These are phyloP conservation scores for Pterocles orientalis DNA, from an alignment of 2,113 vertebrate genomes.

Conservation along the genomic window DNA sequence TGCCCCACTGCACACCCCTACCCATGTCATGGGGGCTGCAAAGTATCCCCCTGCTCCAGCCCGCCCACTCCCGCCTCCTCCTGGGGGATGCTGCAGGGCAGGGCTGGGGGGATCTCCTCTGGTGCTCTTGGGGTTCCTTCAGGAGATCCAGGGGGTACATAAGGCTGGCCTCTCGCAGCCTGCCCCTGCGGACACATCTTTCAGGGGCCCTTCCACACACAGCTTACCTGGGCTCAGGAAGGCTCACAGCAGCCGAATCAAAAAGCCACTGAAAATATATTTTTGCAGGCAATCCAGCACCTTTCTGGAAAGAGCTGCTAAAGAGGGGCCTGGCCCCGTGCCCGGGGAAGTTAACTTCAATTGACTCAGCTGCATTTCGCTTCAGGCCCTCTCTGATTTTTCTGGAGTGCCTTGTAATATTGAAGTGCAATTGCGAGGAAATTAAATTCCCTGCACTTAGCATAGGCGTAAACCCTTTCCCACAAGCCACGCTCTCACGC, in stretches of 20 bases:
- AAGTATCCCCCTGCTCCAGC: background rate
- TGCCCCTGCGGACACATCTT: background rate
- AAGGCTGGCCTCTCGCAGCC: background rate
- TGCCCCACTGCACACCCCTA: background rate
- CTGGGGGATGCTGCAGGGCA: background rate
- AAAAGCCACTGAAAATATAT: conserved; percentile 7
- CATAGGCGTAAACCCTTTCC: background rate
- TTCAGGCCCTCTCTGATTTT: conserved; percentile 39
- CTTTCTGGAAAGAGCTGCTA: conserved; percentile 31
- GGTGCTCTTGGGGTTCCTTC: background rate
- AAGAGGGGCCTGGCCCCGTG: conserved; percentile 3
- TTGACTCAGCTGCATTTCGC: conserved; percentile 6
- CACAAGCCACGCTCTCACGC: background rate
- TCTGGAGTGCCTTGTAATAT: background rate
- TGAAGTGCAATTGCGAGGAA: background rate
- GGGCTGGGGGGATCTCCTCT: background rate
- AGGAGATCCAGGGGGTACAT: no score
- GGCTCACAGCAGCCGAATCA: background rate
- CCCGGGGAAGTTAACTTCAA: conserved; percentile 45
- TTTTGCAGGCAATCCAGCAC: background rate
- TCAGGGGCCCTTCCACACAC: background rate
- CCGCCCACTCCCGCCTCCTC: background rate
- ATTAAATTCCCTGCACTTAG: conserved; percentile 1
- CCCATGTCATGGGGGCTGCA: background rate
- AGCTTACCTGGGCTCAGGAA: background rate